Base-by-base conservation (phyloP, 2,888 invertebrate genomes). In the Agapostemon virescens region DNA sequence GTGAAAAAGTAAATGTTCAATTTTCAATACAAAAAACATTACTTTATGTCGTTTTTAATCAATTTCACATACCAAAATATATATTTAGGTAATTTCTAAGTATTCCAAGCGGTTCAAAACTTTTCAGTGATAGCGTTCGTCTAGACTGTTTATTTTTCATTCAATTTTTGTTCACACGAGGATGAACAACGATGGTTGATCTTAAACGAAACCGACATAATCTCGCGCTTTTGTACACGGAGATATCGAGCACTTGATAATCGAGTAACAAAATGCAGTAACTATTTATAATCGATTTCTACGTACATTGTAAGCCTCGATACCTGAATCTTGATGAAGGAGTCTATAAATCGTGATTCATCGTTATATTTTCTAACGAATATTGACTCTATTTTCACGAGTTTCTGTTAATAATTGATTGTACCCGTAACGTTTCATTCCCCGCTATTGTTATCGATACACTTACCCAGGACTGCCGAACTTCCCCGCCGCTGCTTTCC, bases 291-390 rank as follows among this genome's bases (percentile, higher is more conserved):
- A 36, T 38, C 23, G 45, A 67, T 42, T 58, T 40, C 13, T 67
- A 58, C 40, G 58, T 30, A 36, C 13, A 13, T 36, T 26, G 40
- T 68, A 77, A 52, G 40, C 30, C 36, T 15, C 36, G 42, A 52
- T 69, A 52, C 17, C 77, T 40, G 74, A 33, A 55, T 23, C 15
- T 23, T n/a, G 52, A 17, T 13, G 42, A 55, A 11, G 52, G n/a
- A 66, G 30, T 52, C 33, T 67, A 52, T 77, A 40, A 69, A 66
- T 17, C n/a, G 36, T 5, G n/a, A 42, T 23, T n/a, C 2, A 36
- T 36, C 38, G 20, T 58, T 77, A n/a, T 78, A 78, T 78, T 72
- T 69, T 64, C 36, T 30, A 38, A 80, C 40, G 4, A 63, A 69
- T 23, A 26, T 17, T 30, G 52, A 77, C 30, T 61, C 61, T 72